Evolutionary conservation across 2,888 invertebrate species (phyloP), one percentile per base, ranked within the genome.

Genomic region (Chrysolina oricalcia): DNA sequence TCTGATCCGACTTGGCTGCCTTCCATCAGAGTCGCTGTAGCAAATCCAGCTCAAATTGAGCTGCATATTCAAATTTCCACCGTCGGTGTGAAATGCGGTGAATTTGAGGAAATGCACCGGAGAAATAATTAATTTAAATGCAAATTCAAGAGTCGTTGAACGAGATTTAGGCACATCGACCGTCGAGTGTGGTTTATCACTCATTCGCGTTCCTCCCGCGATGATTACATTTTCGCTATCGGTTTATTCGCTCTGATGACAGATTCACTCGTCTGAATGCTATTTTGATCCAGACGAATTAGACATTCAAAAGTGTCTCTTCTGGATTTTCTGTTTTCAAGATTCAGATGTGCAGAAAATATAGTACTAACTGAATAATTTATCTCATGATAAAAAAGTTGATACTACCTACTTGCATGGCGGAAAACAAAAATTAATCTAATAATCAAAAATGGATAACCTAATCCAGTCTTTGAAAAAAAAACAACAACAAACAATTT

Each of bases 41-140:
- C 59, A 27, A 13, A n/a, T 35, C 23, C 59, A 27, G 35, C 59
- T 27, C 10, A 27, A 59, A 59, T 59, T 27, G 35, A 17, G 59
- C 35, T 35, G 59, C 17, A 59, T 27, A 59, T 59, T 59, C 59
- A 59, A 59, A 59, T 59, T 59, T 59, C 59, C 59, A 59, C 59
- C n/a, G 8, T 15, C 23, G 59, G 35, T 35, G 23, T 15, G 17
- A 35, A 59, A 59, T n/a, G 59, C 35, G 59, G 59, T 59, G 59
- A 59, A 35, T 59, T 59, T 59, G 59, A 59, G 59, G 59, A 59
- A 59, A 59, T 59, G 59, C 59, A 59, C 35, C n/a, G 15, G 59
- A 59, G 27, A 59, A 35, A 59, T 59, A 59, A 59, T 59, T 59
- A 59, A 59, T 59, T 59, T 59, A 27, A 27, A 59, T 59, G 59